Conservation (phyloP, 2,797 vertebrate genomes). For the Meriones psammophilus region DNA sequence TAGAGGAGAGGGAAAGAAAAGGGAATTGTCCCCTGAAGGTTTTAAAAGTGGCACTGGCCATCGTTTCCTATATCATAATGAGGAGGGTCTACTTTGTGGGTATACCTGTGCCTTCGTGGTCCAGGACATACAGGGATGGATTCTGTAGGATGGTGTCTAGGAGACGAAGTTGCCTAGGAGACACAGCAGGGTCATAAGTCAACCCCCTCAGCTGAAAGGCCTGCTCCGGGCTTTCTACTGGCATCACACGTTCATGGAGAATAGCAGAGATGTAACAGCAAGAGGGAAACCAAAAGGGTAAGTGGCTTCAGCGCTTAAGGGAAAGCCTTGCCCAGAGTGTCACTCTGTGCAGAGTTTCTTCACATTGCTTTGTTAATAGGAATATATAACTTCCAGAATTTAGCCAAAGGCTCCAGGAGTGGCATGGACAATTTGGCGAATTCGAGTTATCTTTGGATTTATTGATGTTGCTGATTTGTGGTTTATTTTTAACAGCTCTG, state of each 20-base stretch:
- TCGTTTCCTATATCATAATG: background rate
- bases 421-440: conserved; percentile 29
- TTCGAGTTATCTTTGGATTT: conserved; percentile 47
- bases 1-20: no score
- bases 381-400: conserved; percentile 38
- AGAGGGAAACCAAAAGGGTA: background rate
- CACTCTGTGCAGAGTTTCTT: conserved; percentile 34
- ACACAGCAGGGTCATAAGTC: background rate
- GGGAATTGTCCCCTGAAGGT: background rate
- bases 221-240: conserved; percentile 47
- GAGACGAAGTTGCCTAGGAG: background rate
- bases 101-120: background rate
- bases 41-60: conserved; percentile 6
- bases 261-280: background rate
- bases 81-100: background rate
- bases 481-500: background rate
- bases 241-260: background rate
- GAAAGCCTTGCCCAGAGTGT: background rate
- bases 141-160: background rate
- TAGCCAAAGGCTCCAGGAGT: conserved; percentile 51
- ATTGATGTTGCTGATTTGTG: conserved; percentile 32
- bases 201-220: background rate
- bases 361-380: conserved; percentile 36
- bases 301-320: background rate
- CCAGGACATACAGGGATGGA: background rate